Conservation (phyloP, 2,113 vertebrate species). For the Phaethornis superciliosus region DNA sequence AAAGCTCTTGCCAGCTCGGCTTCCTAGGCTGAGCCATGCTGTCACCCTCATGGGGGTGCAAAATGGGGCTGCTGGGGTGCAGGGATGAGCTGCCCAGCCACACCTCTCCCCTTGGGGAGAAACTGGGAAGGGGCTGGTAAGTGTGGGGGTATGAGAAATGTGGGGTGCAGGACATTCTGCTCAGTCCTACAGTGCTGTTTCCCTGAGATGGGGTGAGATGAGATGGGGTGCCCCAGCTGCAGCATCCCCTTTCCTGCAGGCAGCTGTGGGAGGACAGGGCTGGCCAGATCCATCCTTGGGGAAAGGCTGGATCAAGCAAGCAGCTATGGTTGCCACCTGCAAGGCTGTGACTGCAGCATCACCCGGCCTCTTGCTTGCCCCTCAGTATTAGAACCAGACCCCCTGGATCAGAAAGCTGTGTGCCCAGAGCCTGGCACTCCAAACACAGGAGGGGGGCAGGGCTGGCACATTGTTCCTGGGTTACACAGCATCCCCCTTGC, state of each 20-base stretch:
- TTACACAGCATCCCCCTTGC: not conserved
- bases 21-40: rapidly evolving
- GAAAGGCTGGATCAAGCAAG: not conserved
- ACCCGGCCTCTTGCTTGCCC: not conserved
- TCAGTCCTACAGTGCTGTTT: rapidly evolving
- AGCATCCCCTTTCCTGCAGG: not conserved
- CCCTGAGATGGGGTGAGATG: too few relatives aligned
- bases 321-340: not conserved
- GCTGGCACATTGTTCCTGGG: rapidly evolving
- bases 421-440: not conserved
- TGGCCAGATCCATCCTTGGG: not conserved
- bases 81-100: not conserved
- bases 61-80: not conserved
- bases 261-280: not conserved
- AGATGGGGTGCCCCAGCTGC: not conserved
- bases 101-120: not conserved
- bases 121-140: not conserved
- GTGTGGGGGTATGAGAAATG: not conserved
- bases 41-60: rapidly evolving
- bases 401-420: rapidly evolving
- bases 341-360: not conserved
- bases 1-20: not conserved
- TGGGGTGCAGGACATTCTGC: rapidly evolving
- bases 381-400: not conserved
- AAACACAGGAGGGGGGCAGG: not conserved